Conservation (phyloP, 2,797 vertebrate genomes). For the Ficedula albicollis region DNA sequence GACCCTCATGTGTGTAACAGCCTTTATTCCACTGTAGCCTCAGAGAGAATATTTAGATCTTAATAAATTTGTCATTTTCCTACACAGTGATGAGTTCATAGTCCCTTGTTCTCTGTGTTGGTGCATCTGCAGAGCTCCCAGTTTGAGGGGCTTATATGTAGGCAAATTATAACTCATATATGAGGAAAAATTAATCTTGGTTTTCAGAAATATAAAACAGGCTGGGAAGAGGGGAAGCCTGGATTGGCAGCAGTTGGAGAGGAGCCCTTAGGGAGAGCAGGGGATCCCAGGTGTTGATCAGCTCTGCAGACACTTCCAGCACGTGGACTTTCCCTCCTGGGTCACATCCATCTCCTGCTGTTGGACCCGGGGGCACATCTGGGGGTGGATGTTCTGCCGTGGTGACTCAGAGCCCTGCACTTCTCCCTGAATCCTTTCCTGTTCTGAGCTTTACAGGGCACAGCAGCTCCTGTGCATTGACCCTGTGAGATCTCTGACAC, state of each 20-base stretch:
- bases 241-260: background rate
- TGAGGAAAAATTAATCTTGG: background rate
- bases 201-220: background rate
- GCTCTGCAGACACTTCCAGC: background rate
- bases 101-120: background rate
- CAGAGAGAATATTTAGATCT: background rate
- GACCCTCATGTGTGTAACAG: background rate
- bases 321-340: background rate
- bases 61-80: constrained; percentile 14
- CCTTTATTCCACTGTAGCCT: background rate
- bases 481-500: background rate
- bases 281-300: background rate
- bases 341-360: background rate
- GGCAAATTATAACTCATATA: background rate
- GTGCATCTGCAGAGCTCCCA: background rate
- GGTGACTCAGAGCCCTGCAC: rapidly evolving
- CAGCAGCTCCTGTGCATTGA: background rate
- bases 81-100: background rate
- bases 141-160: background rate
- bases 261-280: rapidly evolving
- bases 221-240: background rate
- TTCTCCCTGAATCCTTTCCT: background rate
- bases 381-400: rapidly evolving
- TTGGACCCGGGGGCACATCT: background rate
- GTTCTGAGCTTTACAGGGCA: rapidly evolving